Conservation (phyloP, 2,113 vertebrate species). For the Atractosteus spatula region DNA sequence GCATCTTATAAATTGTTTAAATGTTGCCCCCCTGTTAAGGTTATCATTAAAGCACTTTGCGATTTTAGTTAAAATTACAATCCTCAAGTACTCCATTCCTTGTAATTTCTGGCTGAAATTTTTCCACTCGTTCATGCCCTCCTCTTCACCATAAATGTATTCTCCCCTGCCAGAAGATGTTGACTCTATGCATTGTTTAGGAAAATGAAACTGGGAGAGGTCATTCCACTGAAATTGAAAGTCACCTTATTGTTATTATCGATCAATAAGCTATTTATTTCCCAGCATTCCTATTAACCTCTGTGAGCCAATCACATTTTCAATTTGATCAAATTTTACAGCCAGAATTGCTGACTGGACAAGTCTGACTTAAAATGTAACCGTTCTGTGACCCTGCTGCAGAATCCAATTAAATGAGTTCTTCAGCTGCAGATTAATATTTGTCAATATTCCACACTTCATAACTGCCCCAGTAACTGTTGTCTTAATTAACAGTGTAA, state of each 20-base stretch:
- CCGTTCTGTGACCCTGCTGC: slow-evolving; percentile 54
- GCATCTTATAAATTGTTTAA: too few species aligned
- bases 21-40: too few species aligned
- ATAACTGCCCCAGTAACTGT: slow-evolving; percentile 46
- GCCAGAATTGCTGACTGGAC: slow-evolving; percentile 65
- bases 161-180: not conserved
- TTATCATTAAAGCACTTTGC: too few species aligned
- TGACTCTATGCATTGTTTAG: not conserved
- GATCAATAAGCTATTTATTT: slow-evolving; percentile 81
- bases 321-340: slow-evolving; percentile 56
- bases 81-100: too few species aligned
- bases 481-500: slow-evolving; percentile 25
- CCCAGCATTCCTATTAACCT: slow-evolving; percentile 75
- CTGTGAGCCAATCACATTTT: slow-evolving; percentile 57
- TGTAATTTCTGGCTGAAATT: not conserved
- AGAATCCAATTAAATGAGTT: slow-evolving; percentile 68
- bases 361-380: slow-evolving; percentile 62
- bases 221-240: slow-evolving; percentile 21
- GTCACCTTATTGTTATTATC: slow-evolving; percentile 71
- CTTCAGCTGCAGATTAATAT: slow-evolving; percentile 55
- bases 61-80: too few species aligned
- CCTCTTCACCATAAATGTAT: not conserved
- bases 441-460: slow-evolving; percentile 56
- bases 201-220: not conserved
- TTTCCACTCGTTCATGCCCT: not conserved